A percentile compares a stretch with the other conserved stretches of the same genome.
phyloP scores from a whole-genome alignment of 2,113 vertebrate genomes.

The Podiceps cristatus region DNA sequence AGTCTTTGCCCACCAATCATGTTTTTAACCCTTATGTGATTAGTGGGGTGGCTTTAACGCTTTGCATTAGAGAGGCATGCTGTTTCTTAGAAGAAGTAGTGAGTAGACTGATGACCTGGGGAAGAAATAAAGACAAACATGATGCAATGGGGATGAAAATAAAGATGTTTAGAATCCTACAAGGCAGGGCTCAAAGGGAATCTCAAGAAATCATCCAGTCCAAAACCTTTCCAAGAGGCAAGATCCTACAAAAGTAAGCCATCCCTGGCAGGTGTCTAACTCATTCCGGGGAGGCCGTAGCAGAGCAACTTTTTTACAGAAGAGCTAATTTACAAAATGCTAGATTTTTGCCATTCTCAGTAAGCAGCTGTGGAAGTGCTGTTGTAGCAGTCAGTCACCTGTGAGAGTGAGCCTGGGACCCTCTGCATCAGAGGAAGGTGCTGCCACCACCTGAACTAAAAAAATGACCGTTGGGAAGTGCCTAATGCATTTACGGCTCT shows the following conservation, averaged over 20 bases:
- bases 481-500: background rate
- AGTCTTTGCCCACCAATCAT: slow-evolving; percentile 17
- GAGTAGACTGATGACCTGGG: background rate
- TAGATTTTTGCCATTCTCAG: background rate
- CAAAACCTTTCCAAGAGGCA: background rate
- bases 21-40: slow-evolving; percentile 55
- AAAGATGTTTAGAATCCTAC: background rate
- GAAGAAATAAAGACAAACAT: background rate
- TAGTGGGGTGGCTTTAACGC: background rate
- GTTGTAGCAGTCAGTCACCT: background rate
- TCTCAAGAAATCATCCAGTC: background rate
- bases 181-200: background rate
- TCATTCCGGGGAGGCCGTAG: background rate
- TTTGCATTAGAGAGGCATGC: fast-evolving
- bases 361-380: background rate
- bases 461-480: fast-evolving
- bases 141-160: background rate
- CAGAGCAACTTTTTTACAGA: background rate
- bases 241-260: background rate
- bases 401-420: background rate
- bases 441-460: background rate
- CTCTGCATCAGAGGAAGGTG: background rate
- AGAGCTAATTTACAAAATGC: background rate
- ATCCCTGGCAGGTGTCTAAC: background rate
- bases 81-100: background rate